Base-by-base conservation (phyloP, 1,140 invertebrate genomes). In the Diabrotica undecimpunctata region DNA sequence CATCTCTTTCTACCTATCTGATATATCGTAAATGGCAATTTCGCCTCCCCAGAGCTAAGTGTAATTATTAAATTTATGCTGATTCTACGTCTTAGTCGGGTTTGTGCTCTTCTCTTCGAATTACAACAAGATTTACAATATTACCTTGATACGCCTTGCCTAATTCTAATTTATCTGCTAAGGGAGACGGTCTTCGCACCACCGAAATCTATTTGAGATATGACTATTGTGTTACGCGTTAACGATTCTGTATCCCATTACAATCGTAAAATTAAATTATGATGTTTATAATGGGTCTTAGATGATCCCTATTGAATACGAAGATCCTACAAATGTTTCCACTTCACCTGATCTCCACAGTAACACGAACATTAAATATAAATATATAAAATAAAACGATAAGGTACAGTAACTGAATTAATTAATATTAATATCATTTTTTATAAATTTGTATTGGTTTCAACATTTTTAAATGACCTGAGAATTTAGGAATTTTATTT, bases 31-130 rank as follows among this genome's bases (percentile, higher is more conserved):
- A 62, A 54, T 54, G 61, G 61, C 53, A 41, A 54, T 46, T 62
- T 52, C 37, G 36, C 52, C 41, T 54, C 61, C 52, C 61, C 61
- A 41, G 25, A 62, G 61, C 52, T 37, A 39, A 54, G 74, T 46
- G 8, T 75, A 79, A 79, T 79, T 79, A 80, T 77, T 74, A 78
- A 80, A 80, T 80, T 80, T 80, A 80, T 80, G 79, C 79, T 80
- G 79, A 80, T 80, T 79, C 79, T 75, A 75, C 75, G 75, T 80
- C 79, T 80, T 80, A 80, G 78, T 79, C 76, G 64, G 41, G 41
- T 46, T 46, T 46, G n/a, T 46, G 71, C 72, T 70, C 67, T 69
- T 66, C 70, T 64, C 73, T 76, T 78, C 77, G 78, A 77, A 78
- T 79, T 77, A 77, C 73, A 75, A 69, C 75, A 78, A 79, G 78